Evolutionary conservation across 35 echinoderm and acorn worm species (phyloP).

Genomic region (Heliocidaris tuberculata): DNA sequence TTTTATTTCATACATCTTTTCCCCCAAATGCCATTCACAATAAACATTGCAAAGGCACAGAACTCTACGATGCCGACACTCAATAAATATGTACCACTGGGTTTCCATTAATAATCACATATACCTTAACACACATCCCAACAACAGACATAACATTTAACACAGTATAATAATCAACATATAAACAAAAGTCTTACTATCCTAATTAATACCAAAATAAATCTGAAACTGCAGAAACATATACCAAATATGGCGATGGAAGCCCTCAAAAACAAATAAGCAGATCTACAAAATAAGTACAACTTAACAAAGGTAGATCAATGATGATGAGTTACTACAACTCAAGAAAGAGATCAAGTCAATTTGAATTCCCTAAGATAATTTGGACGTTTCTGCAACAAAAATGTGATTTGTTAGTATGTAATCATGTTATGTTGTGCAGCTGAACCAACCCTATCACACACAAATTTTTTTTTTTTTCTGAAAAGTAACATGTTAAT

Average conservation of each 20-base stretch:
- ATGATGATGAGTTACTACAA: neutral
- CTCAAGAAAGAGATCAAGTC: neutral
- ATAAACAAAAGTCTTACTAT: neutral
- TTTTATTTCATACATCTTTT: slow-evolving; percentile 1
- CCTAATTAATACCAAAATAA: slow-evolving; percentile 28
- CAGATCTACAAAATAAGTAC: slow-evolving; percentile 8
- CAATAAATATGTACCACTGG: slow-evolving; percentile 9
- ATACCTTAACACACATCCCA: neutral
- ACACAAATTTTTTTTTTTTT: neutral
- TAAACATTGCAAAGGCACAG: neutral
- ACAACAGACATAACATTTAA: neutral
- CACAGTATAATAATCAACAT: neutral
- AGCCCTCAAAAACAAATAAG: slow-evolving; percentile 41
- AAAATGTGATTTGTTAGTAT: neutral
- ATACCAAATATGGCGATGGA: slow-evolving; percentile 21
- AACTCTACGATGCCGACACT: neutral
- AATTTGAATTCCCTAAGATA: neutral
- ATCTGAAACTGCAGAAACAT: neutral
- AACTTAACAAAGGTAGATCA: neutral
- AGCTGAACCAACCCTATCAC: neutral
- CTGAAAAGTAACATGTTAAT: neutral
- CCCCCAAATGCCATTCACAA: neutral
- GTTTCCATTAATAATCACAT: neutral
- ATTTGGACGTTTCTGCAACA: neutral
- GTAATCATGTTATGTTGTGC: neutral